Conservation (phyloP, 2,797 vertebrate genomes). For the Parauchenoglanis ngamensis region DNA sequence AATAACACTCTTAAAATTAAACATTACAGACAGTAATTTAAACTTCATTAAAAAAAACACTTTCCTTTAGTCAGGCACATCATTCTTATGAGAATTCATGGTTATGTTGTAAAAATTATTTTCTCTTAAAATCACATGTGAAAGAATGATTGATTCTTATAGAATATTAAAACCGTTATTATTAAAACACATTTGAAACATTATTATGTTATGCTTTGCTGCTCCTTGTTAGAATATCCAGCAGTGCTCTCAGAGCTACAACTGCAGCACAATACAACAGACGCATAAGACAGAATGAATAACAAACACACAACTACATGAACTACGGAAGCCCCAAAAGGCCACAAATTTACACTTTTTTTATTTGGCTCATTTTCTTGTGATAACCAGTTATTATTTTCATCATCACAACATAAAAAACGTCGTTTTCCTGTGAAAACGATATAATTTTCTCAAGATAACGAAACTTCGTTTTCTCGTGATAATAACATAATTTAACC, state of each 20-base stretch:
- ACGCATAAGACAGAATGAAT: no score
- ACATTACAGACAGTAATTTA: neutral
- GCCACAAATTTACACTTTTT: no score
- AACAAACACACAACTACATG: conserved; percentile 10
- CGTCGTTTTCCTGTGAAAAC: no score
- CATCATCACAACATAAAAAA: no score
- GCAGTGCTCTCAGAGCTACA: neutral
- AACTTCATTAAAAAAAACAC: neutral
- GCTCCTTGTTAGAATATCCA: neutral
- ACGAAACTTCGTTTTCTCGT: no score
- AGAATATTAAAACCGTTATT: neutral
- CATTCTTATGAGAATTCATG: neutral
- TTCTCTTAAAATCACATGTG: neutral
- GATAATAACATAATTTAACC: no score
- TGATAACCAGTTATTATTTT: no score
- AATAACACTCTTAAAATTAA: neutral
- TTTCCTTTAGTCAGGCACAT: neutral
- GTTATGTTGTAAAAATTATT: neutral
- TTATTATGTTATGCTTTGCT: neutral
- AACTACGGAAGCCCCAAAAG: no score
- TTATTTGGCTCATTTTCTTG: no score
- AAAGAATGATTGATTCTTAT: neutral
- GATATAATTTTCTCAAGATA: no score
- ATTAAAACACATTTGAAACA: neutral
- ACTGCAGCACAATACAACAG: neutral